phyloP scores from a whole-genome alignment of 2,888 invertebrate genomes.

The Morinoia aosen region DNA sequence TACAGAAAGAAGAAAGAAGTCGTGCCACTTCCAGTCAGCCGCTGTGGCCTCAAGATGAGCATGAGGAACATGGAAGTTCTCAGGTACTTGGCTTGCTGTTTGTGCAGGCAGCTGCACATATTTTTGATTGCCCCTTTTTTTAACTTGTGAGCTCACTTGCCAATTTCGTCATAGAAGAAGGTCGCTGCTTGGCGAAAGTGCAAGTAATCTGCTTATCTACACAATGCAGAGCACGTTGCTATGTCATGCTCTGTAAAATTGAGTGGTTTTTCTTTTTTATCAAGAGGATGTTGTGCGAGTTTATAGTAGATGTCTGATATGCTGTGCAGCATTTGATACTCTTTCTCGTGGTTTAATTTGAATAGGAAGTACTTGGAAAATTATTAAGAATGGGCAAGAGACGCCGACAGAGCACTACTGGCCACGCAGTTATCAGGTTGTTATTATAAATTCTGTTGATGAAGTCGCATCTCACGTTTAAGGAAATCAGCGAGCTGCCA shows the following conservation, averaged over 20 bases:
- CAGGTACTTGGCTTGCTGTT: slow-evolving; percentile 35
- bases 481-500: not conserved
- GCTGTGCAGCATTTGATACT: not conserved
- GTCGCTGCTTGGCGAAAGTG: too few species aligned
- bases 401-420: not conserved
- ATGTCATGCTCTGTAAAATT: too few species aligned
- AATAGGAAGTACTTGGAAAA: not conserved
- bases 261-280: too few species aligned
- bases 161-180: not conserved
- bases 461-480: not conserved
- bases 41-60: slow-evolving; percentile 61
- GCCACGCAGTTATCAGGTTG: not conserved
- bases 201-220: too few species aligned
- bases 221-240: too few species aligned
- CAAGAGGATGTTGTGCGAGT: too few species aligned
- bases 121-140: not conserved
- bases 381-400: not conserved
- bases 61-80: slow-evolving; percentile 60
- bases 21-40: not conserved
- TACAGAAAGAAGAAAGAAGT: slow-evolving; percentile 58
- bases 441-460: not conserved
- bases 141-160: not conserved
- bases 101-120: not conserved
- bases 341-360: not conserved
- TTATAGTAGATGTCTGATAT: too few species aligned